Evolutionary conservation across 2,113 vertebrate genomes (phyloP), one percentile per base, ranked within the genome.

Genomic region (Alosa alosa): DNA sequence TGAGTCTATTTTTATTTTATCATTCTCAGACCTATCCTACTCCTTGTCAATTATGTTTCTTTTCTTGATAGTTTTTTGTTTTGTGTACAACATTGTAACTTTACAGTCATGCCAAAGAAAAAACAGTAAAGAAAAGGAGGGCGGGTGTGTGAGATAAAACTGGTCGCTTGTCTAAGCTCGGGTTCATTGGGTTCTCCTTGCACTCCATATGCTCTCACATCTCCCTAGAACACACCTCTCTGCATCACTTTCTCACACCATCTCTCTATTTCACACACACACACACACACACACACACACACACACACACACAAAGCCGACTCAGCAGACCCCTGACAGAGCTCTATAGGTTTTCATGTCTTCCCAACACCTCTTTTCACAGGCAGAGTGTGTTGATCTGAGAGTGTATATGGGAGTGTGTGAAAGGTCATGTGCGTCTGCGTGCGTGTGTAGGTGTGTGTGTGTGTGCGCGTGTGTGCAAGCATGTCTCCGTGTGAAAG

Each of bases 121-220:
- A n/a, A n/a, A 68, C 13, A 68, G 9, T 2, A 7, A 31, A 31
- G n/a, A 31, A n/a, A 10, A 13, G 13, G n/a, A 68, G 60, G 8
- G 60, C 9, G 10, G 6, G n/a, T 9, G n/a, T 9, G 49, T 50
- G 18, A 75, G 68, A 75, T 10, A 36, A 39, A 75, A 31, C n/a
- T 31, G 68, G 25, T 39, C 0, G 60, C 22, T 64, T 25, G 22
- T 39, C 13, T 5, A 78, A 78, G 25, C 36, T 4, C 31, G 41
- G 25, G 72, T 78, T 78, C 72, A 78, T 11, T 15, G 72, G 13
- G 72, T 78, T 78, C 72, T 78, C 72, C 72, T 78, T 78, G 72
- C 10, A 78, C 72, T 78, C 25, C 10, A 9, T 17, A 36, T 78
- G 72, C 4, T 1, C 72, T 78, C 72, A 17, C 72, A 68, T 68